Evolutionary conservation across 2,888 invertebrate genomes (phyloP).

Genomic region (Dioctria rufipes): DNA sequence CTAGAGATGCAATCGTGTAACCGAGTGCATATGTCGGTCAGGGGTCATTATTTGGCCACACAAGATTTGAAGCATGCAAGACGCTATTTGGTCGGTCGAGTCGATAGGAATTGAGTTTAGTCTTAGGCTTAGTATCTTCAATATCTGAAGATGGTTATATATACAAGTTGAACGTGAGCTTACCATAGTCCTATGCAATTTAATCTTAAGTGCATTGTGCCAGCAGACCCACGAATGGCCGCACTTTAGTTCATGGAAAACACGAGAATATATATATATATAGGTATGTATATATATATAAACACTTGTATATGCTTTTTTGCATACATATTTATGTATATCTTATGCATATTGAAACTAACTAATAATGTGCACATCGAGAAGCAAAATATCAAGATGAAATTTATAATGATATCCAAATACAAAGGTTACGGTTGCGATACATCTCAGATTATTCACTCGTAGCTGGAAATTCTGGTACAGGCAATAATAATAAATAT

Average conservation of each 20-base stretch:
- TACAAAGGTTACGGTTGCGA: conserved; percentile 27
- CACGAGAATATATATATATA: no score
- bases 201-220: conserved; percentile 44
- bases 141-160: conserved; percentile 30
- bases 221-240: conserved; percentile 13
- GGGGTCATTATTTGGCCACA: conserved; percentile 46
- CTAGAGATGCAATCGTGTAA: conserved; percentile 41
- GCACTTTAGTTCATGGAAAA: conserved; percentile 23
- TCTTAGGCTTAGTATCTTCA: conserved; percentile 13
- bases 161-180: conserved; percentile 41
- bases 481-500: no score
- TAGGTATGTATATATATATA: no score
- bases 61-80: conserved; percentile 51
- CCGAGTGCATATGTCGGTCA: conserved; percentile 29
- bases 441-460: not conserved
- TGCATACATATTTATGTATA: not conserved
- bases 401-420: conserved; percentile 33
- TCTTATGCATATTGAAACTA: conserved; percentile 1
- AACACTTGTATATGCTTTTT: no score
- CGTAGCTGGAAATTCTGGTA: conserved; percentile 9
- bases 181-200: conserved; percentile 31
- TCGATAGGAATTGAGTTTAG: conserved; percentile 45
- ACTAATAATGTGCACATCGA: conserved; percentile 6
- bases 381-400: conserved; percentile 20
- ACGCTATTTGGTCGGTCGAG: conserved; percentile 32